phyloP scores from a whole-genome alignment of 2,113 vertebrate species.

The Engystomops pustulosus region DNA sequence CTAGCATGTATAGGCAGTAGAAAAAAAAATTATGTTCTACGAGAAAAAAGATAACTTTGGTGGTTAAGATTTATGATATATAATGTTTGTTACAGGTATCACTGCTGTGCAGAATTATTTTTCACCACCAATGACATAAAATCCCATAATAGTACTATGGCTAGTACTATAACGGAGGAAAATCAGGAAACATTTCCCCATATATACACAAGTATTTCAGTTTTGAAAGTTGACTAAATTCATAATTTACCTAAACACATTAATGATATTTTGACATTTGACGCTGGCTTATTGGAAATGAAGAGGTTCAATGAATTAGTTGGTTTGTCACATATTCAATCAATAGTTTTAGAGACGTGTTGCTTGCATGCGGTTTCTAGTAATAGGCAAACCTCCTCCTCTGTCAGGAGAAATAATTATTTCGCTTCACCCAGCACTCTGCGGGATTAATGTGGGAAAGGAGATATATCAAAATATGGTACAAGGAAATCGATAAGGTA shows the following conservation, averaged over 20 bases:
- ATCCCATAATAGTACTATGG: background rate
- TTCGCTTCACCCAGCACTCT: slow-evolving; percentile 39
- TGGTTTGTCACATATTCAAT: slow-evolving; percentile 19
- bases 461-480: slow-evolving; percentile 55
- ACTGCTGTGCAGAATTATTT: too few relatives aligned
- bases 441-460: slow-evolving; percentile 51
- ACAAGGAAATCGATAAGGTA: slow-evolving; percentile 47
- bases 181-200: background rate
- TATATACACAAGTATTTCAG: background rate
- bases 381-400: slow-evolving; percentile 29
- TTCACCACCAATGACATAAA: background rate
- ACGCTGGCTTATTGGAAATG: background rate
- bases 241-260: background rate
- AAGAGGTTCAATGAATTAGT: slow-evolving; percentile 12
- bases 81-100: too few relatives aligned
- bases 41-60: too few relatives aligned
- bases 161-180: background rate
- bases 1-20: too few relatives aligned
- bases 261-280: background rate
- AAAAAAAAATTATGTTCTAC: too few relatives aligned
- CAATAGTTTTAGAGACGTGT: slow-evolving; percentile 29
- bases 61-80: too few relatives aligned
- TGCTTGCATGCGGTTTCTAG: slow-evolving; percentile 15
- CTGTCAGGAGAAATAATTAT: slow-evolving; percentile 52
- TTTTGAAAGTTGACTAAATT: background rate